These are phyloP conservation scores for Agrypnus murinus DNA, from an alignment of 2,888 invertebrate genomes.

Conservation along the genomic window DNA sequence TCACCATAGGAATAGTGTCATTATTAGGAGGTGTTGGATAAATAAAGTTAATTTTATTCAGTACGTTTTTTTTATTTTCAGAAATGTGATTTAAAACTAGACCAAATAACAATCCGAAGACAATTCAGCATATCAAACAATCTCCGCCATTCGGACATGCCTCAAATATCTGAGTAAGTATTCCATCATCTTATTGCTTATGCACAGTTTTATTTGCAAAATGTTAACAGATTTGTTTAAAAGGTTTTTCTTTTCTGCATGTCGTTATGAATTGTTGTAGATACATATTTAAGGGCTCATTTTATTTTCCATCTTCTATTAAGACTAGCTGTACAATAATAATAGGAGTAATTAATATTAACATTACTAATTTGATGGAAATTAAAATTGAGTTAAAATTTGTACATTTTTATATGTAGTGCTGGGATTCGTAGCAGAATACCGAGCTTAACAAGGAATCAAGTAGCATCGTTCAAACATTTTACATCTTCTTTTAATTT, in stretches of 20 bases:
- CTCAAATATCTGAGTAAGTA: conserved; percentile 77
- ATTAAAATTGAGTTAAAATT: conserved; percentile 41
- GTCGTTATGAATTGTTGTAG: neutral
- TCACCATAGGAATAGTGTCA: too few species aligned
- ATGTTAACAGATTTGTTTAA: conserved; percentile 5
- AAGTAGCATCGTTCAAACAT: conserved; percentile 74
- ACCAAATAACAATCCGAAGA: conserved; percentile 77
- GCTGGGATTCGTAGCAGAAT: conserved; percentile 73
- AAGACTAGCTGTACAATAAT: neutral
- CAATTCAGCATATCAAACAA: conserved; percentile 72
- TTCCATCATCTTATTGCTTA: conserved; percentile 1
- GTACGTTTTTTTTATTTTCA: conserved; percentile 67
- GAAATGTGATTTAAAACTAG: conserved; percentile 79
- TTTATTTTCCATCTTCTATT: conserved; percentile 41
- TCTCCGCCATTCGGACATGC: conserved; percentile 73
- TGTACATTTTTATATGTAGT: conserved; percentile 63
- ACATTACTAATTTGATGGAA: conserved; percentile 25
- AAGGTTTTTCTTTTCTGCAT: conserved; percentile 10
- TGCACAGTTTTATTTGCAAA: conserved; percentile 29
- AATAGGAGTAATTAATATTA: too few species aligned
- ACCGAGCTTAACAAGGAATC: conserved; percentile 74
- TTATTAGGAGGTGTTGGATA: too few species aligned
- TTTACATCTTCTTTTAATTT: conserved; percentile 74
- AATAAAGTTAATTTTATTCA: too few species aligned
- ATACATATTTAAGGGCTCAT: conserved; percentile 17